Conservation (phyloP, 2,888 invertebrate species). For the Aspidiotus rigidus region DNA sequence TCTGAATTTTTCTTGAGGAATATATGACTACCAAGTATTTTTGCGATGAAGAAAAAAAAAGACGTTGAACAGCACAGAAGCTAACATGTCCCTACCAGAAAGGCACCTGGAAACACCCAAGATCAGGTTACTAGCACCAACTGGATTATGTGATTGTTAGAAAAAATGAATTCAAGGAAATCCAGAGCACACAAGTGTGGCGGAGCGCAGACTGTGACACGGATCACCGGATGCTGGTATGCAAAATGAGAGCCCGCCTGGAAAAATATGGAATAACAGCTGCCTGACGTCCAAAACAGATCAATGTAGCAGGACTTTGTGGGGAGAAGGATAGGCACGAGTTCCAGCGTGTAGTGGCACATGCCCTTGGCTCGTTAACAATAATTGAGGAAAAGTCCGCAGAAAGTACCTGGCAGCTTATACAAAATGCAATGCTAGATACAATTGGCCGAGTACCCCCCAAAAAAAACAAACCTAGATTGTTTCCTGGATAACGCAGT, state of each 20-base stretch:
- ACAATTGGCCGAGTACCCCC: not conserved
- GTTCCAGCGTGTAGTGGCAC: not conserved
- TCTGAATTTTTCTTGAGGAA: too few species aligned
- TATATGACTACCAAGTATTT: too few species aligned
- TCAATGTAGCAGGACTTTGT: not conserved
- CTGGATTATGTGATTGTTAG: not conserved
- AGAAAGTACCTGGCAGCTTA: too few species aligned
- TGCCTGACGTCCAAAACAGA: not conserved
- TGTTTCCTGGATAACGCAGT: not conserved
- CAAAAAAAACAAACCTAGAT: not conserved
- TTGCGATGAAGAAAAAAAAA: too few species aligned
- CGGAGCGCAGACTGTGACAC: not conserved
- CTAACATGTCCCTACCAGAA: not conserved
- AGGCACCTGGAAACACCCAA: not conserved
- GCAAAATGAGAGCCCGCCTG: not conserved
- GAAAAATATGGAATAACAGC: not conserved
- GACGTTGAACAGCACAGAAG: too few species aligned
- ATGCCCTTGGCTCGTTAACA: too few species aligned
- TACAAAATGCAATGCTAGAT: not conserved
- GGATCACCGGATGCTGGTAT: not conserved
- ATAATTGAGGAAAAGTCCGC: too few species aligned
- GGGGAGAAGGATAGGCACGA: conserved; percentile 1
- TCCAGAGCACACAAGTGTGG: not conserved
- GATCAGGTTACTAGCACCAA: not conserved
- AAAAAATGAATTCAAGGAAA: not conserved